Evolutionary conservation across 2,888 invertebrate genomes (phyloP), one percentile per base, ranked within the genome.

Genomic region (Embidobia sp.): DNA sequence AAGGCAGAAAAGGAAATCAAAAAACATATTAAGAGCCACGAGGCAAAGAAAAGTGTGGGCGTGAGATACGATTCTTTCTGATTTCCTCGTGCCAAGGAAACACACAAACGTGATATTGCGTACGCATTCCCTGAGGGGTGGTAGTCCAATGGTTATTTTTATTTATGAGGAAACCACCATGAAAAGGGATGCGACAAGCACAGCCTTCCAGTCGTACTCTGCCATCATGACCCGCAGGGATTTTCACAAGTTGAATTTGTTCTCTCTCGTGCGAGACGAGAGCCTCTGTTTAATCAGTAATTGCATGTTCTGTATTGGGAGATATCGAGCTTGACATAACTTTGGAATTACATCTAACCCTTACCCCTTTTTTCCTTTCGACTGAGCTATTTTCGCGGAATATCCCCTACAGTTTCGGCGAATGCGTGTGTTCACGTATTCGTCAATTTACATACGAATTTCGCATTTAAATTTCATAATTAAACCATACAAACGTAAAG

Each of bases 81-180:
- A 85, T 86, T 86, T 83, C 72, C 76, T 51, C 59, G 74, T 26
- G 70, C 57, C 73, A 64, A 80, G 63, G 79, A 79, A 77, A 83
- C 77, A 82, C 83, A 80, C 79, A 79, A 83, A 85, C 80, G 82
- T 84, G 85, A 86, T 86, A 87, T 86, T 85, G 84, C 86, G 84
- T 83, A 81, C 81, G 86, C 85, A 83, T 84, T 85, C 84, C 85
- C 81, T 77, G 80, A 81, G 84, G 85, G 84, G 82, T 81, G 84
- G 74, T 63, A 75, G 79, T 69, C 74, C 83, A 81, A 85, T 86
- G 87, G 87, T 88, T 89, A 89, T 89, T 88, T 89, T 89, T 89
- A 89, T 89, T 89, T 89, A 89, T 89, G 89, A 88, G 88, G 85
- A 87, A 87, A 88, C 87, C 87, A 86, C 87, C 87, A 87, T 87